Conservation (phyloP, 1,140 invertebrate genomes). For the Eumaeus atala region DNA sequence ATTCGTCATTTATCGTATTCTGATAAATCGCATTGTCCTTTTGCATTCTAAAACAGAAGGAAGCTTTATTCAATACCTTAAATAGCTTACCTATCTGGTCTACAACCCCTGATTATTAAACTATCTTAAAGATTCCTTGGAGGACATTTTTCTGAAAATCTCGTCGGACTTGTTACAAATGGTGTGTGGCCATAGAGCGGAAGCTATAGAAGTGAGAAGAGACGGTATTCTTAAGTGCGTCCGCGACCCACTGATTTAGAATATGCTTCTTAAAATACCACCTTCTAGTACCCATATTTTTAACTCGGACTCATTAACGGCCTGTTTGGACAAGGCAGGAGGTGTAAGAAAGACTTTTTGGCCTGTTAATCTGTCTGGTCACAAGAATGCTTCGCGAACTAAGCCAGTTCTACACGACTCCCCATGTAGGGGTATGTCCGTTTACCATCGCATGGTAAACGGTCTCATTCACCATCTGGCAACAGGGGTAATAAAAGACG, state of each 20-base stretch:
- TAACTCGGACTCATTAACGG: conserved; percentile 13
- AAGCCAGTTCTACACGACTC: conserved; percentile 4
- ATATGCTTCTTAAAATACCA: conserved; percentile 1
- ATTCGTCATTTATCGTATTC: conserved; percentile 17
- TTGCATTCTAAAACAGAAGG: conserved; percentile 26
- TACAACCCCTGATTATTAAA: conserved; percentile 8
- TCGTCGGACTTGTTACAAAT: conserved; percentile 23
- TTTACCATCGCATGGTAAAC: conserved; percentile 16
- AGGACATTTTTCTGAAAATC: conserved; percentile 20
- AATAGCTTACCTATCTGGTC: conserved; percentile 11
- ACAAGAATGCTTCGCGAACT: neutral
- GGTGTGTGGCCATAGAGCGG: conserved; percentile 24
- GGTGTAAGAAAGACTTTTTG: conserved; percentile 22
- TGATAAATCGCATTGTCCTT: conserved; percentile 24
- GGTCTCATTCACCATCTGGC: neutral
- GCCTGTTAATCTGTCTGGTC: neutral
- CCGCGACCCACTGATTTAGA: conserved; percentile 18
- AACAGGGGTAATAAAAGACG: conserved; percentile 9
- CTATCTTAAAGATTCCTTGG: conserved; percentile 12
- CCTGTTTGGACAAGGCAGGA: conserved; percentile 21
- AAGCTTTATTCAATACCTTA: too few species aligned
- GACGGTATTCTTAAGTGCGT: conserved; percentile 20
- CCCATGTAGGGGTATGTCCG: conserved; percentile 18
- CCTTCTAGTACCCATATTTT: conserved; percentile 19
- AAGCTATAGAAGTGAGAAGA: conserved; percentile 19